A percentile compares a stretch with the other conserved stretches of the same genome.
Evolutionary conservation across 2,797 vertebrate species (phyloP).

Genomic region (Oreonectes daqikongensis): DNA sequence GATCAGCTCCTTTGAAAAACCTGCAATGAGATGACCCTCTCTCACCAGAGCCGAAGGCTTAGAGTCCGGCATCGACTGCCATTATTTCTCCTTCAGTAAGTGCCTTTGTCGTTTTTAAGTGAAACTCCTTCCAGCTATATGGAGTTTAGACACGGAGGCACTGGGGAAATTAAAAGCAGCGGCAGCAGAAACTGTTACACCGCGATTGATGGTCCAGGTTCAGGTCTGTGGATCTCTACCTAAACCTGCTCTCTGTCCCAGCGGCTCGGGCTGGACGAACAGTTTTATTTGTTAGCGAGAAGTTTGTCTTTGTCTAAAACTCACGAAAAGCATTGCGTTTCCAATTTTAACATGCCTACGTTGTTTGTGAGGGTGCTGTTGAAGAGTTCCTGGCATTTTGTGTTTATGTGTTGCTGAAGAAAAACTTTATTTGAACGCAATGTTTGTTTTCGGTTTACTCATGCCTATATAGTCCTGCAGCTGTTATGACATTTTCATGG

Average conservation of each 20-base stretch:
- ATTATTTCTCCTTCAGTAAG: slow-evolving; percentile 53
- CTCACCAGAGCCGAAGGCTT: slow-evolving; percentile 5
- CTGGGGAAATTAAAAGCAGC: slow-evolving; percentile 63
- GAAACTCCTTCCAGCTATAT: slow-evolving; percentile 48
- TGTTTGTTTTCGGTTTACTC: slow-evolving; percentile 13
- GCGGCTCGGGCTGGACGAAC: slow-evolving; percentile 4
- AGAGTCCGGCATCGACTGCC: slow-evolving; percentile 19
- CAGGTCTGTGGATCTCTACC: slow-evolving; percentile 33
- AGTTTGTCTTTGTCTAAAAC: slow-evolving; percentile 54
- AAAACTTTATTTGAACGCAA: background rate
- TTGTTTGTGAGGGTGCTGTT: slow-evolving; percentile 6
- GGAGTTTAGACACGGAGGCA: slow-evolving; percentile 46
- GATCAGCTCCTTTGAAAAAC: slow-evolving; percentile 15
- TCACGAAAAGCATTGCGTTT: slow-evolving; percentile 41
- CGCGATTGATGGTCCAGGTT: slow-evolving; percentile 55
- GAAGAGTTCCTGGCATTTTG: slow-evolving; percentile 5
- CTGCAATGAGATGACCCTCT: slow-evolving; percentile 32
- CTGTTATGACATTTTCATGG: background rate
- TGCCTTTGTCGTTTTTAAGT: slow-evolving; percentile 58
- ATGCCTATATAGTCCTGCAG: background rate
- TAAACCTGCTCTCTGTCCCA: slow-evolving; percentile 28
- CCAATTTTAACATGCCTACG: too few relatives aligned
- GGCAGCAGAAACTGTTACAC: slow-evolving; percentile 46
- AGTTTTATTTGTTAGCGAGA: slow-evolving; percentile 44
- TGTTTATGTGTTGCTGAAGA: too few relatives aligned